These are phyloP conservation scores for Oenanthe melanoleuca DNA, from an alignment of 2,113 vertebrate species.

Conservation along the genomic window DNA sequence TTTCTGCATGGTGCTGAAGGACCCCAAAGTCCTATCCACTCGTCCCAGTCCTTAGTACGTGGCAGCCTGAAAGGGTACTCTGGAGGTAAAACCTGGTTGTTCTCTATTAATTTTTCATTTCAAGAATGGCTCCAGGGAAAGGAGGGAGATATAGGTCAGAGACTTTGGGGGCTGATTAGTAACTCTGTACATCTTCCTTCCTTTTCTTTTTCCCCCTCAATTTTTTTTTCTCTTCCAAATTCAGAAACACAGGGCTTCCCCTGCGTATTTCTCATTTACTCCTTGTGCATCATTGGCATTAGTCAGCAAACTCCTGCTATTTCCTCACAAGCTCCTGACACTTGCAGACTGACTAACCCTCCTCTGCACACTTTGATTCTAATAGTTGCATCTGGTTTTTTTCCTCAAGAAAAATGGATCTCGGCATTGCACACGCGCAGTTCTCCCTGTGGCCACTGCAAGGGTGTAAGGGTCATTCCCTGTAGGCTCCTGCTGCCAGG, in stretches of 20 bases:
- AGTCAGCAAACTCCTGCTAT: conserved; percentile 60
- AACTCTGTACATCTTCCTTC: background rate
- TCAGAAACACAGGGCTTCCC: conserved; percentile 51
- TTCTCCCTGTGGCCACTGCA: background rate
- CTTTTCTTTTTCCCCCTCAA: accelerated
- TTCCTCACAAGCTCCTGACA: background rate
- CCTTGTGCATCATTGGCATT: background rate
- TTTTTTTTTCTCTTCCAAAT: background rate
- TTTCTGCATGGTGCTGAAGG: background rate
- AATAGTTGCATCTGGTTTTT: background rate
- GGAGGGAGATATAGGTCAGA: conserved; percentile 61
- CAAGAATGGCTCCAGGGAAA: conserved; percentile 44
- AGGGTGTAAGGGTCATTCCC: background rate
- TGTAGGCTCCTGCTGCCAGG: accelerated
- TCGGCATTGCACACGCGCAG: accelerated
- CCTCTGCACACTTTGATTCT: background rate
- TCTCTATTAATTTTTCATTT: conserved; percentile 68
- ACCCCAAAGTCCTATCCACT: background rate
- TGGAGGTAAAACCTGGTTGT: conserved; percentile 46
- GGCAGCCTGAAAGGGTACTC: conserved; percentile 17
- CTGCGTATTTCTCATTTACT: conserved; percentile 33
- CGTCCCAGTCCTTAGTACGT: background rate
- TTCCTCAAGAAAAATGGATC: background rate
- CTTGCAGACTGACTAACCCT: conserved; percentile 43
- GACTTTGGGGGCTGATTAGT: conserved; percentile 35